Conservation (phyloP, 2,797 vertebrate genomes). For the Lindbergichthys nudifrons region DNA sequence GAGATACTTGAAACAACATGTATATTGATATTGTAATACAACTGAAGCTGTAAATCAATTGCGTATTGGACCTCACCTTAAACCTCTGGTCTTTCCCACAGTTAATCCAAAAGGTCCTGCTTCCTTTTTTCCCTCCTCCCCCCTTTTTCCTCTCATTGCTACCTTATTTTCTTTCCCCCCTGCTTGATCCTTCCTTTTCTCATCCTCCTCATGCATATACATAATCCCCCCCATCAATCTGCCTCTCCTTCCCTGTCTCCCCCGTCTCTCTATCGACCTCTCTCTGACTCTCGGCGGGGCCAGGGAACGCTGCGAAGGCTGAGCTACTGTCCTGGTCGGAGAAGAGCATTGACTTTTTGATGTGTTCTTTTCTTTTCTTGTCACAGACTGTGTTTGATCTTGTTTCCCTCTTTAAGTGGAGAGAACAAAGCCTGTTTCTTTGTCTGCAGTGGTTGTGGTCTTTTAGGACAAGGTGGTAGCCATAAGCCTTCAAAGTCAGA, state of each 20-base stretch:
- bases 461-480: conserved; percentile 86
- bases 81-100: conserved; percentile 8
- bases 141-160: conserved; percentile 28
- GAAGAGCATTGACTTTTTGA: conserved; percentile 77
- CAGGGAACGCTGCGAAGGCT: conserved; percentile 68
- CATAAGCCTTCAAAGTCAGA: conserved; percentile 85
- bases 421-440: conserved; percentile 76
- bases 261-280: conserved; percentile 44
- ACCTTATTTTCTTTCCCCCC: conserved; percentile 30
- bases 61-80: conserved; percentile 34
- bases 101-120: conserved; percentile 20
- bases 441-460: conserved; percentile 85
- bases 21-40: conserved; percentile 61
- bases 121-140: not conserved
- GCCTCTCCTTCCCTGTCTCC: conserved; percentile 18
- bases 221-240: conserved; percentile 3
- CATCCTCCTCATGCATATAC: conserved; percentile 9
- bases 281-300: conserved; percentile 58
- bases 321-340: conserved; percentile 64
- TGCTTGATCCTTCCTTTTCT: not conserved
- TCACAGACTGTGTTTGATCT: conserved; percentile 84
- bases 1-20: conserved; percentile 74
- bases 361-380: conserved; percentile 79
- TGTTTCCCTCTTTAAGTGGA: conserved; percentile 77
- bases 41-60: conserved; percentile 47